Conservation (phyloP, 2,797 vertebrate genomes). For the Hypotaenidia okinawae region DNA sequence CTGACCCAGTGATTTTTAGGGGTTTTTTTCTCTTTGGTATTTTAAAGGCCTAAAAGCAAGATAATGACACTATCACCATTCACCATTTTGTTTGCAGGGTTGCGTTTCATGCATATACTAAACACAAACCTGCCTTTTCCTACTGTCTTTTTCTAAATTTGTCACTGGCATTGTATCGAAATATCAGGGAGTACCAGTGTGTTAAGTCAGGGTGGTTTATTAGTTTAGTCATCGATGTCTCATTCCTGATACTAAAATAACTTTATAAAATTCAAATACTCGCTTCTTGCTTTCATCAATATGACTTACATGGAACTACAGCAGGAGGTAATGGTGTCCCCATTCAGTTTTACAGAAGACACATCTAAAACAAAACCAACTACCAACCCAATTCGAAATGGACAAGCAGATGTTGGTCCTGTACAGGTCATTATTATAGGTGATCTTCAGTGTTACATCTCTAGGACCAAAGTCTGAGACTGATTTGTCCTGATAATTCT, state of each 20-base stretch:
- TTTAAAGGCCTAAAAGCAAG: neutral
- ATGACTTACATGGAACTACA: neutral
- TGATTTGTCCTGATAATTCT: neutral
- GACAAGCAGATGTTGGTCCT: neutral
- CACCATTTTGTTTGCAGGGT: neutral
- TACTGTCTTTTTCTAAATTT: too few relatives aligned
- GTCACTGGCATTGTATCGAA: neutral
- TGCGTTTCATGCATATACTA: neutral
- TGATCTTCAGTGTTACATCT: neutral
- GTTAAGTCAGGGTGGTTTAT: neutral
- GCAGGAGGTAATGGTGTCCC: neutral
- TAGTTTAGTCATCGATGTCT: neutral
- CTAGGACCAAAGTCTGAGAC: neutral
- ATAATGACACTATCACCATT: neutral
- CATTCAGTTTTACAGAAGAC: neutral
- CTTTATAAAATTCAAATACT: neutral
- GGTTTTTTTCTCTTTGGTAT: too few relatives aligned
- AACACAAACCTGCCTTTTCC: neutral
- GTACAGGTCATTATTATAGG: neutral
- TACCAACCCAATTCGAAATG: neutral
- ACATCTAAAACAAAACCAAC: neutral
- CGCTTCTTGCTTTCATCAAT: neutral
- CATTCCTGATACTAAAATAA: neutral
- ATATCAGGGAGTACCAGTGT: neutral
- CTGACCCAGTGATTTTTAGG: neutral